Evolutionary conservation across 2,888 invertebrate species (phyloP).

Genomic region (Myathropa florea): DNA sequence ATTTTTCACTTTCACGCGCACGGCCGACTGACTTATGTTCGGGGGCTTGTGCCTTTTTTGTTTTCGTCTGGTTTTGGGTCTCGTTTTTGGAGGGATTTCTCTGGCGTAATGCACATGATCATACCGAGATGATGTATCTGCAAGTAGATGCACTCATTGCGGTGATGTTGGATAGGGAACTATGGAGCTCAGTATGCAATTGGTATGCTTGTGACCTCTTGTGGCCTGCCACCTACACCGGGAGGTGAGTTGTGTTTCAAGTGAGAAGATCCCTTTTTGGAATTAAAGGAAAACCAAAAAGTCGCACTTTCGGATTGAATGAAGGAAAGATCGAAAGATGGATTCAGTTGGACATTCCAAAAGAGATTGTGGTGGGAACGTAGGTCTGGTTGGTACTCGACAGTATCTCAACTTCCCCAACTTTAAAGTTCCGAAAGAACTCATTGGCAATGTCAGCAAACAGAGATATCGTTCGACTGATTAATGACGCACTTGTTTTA

Average conservation of each 20-base stretch:
- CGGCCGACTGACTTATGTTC: slow-evolving; percentile 34
- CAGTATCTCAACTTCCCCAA: no score
- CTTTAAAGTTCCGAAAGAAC: no score
- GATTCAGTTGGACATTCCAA: no score
- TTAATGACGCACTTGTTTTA: no score
- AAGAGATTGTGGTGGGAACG: no score
- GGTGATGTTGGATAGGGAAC: not conserved
- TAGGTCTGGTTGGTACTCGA: no score
- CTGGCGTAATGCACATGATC: not conserved
- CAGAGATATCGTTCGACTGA: no score
- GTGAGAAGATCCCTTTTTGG: not conserved
- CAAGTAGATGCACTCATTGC: not conserved
- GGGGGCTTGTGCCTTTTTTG: not conserved
- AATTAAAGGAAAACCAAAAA: not conserved
- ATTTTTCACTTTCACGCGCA: slow-evolving; percentile 80
- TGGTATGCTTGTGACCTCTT: not conserved
- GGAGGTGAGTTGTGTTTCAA: not conserved
- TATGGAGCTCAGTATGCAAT: not conserved
- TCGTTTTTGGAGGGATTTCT: not conserved
- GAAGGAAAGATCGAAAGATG: no score
- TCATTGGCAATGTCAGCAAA: no score
- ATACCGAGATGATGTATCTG: not conserved
- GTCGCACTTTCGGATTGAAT: not conserved
- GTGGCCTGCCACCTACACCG: not conserved
- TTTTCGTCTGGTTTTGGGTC: not conserved